phyloP scores from a whole-genome alignment of 2,888 invertebrate species.

The Trissolcus brochymenae region DNA sequence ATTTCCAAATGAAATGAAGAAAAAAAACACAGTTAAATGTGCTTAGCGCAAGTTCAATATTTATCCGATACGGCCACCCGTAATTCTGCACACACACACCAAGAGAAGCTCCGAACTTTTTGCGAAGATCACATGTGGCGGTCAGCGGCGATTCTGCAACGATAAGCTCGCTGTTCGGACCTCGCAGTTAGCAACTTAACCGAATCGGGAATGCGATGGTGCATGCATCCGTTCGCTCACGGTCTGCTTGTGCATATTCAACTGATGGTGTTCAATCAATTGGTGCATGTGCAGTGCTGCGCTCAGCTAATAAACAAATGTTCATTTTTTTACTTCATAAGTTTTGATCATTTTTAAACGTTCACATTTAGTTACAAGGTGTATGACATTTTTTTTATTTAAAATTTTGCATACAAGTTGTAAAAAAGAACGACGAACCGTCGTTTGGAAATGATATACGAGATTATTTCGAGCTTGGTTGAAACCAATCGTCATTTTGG shows the following conservation, averaged over 20 bases:
- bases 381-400: conserved; percentile 10
- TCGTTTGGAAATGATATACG: conserved; percentile 52
- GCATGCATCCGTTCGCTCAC: conserved; percentile 70
- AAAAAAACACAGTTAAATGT: conserved; percentile 10
- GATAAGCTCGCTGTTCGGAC: conserved; percentile 69
- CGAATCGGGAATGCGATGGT: conserved; percentile 74
- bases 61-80: conserved; percentile 55
- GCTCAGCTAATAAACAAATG: conserved; percentile 34
- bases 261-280: conserved; percentile 8
- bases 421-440: conserved; percentile 40
- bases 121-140: conserved; percentile 70
- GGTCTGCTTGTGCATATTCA: conserved; percentile 39
- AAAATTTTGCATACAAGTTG: conserved; percentile 42
- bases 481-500: conserved; percentile 39
- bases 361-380: too few species aligned
- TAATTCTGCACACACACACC: conserved; percentile 28
- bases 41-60: conserved; percentile 56
- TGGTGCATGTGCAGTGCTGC: conserved; percentile 41
- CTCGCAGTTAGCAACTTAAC: conserved; percentile 68
- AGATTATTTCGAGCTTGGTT: conserved; percentile 46
- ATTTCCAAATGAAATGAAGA: too few species aligned
- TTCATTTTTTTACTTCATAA: too few species aligned
- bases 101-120: conserved; percentile 62
- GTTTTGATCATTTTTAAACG: too few species aligned
- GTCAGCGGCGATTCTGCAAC: conserved; percentile 70